Percentiles rank a stretch among this genome's conserved stretches.
These are phyloP conservation scores for Chelon labrosus DNA, from an alignment of 2,797 vertebrate genomes.

Conservation along the genomic window DNA sequence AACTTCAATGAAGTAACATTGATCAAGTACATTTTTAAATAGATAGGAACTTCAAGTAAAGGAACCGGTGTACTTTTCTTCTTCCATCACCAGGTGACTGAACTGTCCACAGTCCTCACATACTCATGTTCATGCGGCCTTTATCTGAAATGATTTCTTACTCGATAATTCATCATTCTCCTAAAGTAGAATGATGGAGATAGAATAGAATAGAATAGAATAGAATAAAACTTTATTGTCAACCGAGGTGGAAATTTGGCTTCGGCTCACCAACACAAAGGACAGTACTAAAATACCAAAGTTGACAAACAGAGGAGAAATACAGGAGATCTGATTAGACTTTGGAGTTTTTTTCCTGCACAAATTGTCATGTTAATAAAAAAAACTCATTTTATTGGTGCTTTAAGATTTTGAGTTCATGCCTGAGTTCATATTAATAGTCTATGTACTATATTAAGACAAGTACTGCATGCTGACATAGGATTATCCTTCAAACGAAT, in stretches of 20 bases:
- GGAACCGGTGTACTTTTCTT: background rate
- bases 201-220: too few species aligned
- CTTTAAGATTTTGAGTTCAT: slow-evolving; percentile 48
- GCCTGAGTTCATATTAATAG: slow-evolving; percentile 49
- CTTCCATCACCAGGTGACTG: slow-evolving; percentile 1
- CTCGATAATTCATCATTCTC: background rate
- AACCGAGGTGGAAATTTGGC: too few species aligned
- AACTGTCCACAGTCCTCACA: background rate
- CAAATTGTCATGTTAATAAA: slow-evolving; percentile 73
- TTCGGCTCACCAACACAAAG: too few species aligned
- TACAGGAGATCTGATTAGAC: slow-evolving; percentile 55
- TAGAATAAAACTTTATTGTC: too few species aligned
- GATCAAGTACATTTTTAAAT: slow-evolving; percentile 16
- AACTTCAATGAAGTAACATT: background rate
- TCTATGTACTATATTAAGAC: slow-evolving; percentile 43
- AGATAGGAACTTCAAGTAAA: background rate
- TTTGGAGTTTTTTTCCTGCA: slow-evolving; percentile 54
- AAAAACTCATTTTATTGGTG: slow-evolving; percentile 61
- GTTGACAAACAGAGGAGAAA: too few species aligned
- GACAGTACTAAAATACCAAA: too few species aligned
- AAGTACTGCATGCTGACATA: slow-evolving; percentile 53
- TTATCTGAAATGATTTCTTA: background rate
- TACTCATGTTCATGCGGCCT: background rate
- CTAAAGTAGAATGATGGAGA: background rate
- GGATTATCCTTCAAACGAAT: slow-evolving; percentile 60